A percentile compares a stretch with the other conserved stretches of the same genome.
Evolutionary conservation across 2,113 vertebrate genomes (phyloP).

Genomic region (Terrapene triunguis): DNA sequence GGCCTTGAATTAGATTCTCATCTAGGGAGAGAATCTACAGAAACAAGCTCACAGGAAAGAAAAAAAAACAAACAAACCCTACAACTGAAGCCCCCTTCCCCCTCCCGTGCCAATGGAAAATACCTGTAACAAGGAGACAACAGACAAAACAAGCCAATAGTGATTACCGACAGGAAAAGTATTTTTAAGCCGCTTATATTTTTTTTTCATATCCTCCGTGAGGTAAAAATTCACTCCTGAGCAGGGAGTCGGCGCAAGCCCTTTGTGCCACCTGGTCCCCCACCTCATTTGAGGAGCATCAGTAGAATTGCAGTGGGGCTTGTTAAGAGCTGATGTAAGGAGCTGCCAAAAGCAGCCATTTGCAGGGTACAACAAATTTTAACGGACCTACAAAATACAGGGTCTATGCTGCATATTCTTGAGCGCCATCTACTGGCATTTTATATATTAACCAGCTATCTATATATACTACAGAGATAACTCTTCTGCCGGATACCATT

Average conservation of each 20-base stretch:
- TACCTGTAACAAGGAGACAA: background rate
- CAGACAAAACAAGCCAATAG: background rate
- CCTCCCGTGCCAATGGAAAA: background rate
- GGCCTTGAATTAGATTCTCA: background rate
- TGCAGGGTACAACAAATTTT: background rate
- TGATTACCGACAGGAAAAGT: background rate
- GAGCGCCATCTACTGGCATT: background rate
- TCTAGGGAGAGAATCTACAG: background rate
- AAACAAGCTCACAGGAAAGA: background rate
- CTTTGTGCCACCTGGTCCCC: background rate
- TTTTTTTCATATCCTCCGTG: background rate
- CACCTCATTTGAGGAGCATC: background rate
- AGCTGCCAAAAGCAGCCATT: background rate
- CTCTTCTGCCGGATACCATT: background rate
- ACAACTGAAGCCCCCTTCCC: background rate
- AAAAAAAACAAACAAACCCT: background rate
- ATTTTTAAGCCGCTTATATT: background rate
- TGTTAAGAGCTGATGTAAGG: background rate
- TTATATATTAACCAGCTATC: no score
- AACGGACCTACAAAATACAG: background rate
- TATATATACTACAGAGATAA: background rate
- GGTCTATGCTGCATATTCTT: background rate
- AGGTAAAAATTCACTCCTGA: background rate
- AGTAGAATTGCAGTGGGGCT: background rate
- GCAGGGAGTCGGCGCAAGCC: background rate